Evolutionary conservation across 2,113 vertebrate genomes (phyloP).

Genomic region (Callipepla californica): DNA sequence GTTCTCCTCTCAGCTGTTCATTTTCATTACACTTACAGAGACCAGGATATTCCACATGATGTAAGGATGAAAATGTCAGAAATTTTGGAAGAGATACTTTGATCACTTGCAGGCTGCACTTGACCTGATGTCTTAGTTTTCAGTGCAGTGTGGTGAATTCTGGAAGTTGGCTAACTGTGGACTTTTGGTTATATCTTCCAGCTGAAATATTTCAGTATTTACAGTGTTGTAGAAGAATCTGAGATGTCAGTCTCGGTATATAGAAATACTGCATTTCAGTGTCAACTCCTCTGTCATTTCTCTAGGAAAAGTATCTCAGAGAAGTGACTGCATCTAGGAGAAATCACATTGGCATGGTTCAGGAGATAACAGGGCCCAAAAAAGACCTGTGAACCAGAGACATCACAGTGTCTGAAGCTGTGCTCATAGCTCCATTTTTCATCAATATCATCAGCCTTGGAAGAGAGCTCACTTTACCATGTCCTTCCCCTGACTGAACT

Average conservation of each 20-base stretch:
- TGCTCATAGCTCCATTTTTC: not conserved
- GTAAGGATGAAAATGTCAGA: not conserved
- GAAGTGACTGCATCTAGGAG: not conserved
- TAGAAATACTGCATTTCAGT: not conserved
- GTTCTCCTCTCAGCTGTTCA: not conserved
- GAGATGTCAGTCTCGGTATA: not conserved
- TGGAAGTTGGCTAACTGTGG: not conserved
- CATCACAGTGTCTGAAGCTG: not conserved
- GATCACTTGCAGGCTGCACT: not conserved
- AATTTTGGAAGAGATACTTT: not conserved
- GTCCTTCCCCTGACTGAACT: not conserved
- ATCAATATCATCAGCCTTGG: not conserved
- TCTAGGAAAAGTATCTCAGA: not conserved
- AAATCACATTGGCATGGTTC: not conserved
- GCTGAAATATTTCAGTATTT: not conserved
- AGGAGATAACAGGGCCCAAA: not conserved
- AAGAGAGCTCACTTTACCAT: not conserved
- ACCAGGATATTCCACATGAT: not conserved
- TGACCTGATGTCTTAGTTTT: not conserved
- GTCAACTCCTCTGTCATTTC: not conserved
- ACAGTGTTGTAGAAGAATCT: not conserved
- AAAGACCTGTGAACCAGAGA: not conserved
- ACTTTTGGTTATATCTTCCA: not conserved
- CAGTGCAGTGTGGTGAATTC: not conserved
- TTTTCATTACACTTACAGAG: not conserved